Conservation (phyloP, 2,113 vertebrate genomes). For the sheep (Ovis aries) region DNA sequence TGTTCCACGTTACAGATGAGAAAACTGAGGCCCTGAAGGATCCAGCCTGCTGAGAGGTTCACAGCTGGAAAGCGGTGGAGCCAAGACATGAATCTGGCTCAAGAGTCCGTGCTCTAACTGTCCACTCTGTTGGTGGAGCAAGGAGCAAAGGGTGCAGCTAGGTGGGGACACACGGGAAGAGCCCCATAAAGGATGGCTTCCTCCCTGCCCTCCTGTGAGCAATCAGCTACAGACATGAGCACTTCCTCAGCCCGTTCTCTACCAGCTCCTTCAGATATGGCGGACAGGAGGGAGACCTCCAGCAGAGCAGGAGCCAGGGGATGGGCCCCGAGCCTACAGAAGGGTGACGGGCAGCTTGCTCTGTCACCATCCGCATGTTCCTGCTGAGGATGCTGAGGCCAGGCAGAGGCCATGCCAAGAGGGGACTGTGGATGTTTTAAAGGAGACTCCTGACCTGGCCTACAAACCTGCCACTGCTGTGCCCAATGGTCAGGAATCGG, state of each 20-base stretch:
- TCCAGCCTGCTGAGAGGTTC: neutral
- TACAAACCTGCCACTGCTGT: neutral
- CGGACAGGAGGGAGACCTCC: neutral
- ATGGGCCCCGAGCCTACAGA: neutral
- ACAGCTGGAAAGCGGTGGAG: neutral
- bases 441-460: neutral
- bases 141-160: accelerated
- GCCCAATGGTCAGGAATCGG: neutral
- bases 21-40: neutral
- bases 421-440: neutral
- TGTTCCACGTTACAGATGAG: neutral
- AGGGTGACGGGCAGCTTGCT: neutral
- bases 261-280: neutral
- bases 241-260: neutral
- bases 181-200: neutral
- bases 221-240: accelerated
- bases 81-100: neutral
- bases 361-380: neutral
- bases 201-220: neutral
- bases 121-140: neutral
- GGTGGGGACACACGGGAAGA: neutral
- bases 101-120: neutral
- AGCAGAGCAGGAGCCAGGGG: neutral
- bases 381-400: neutral
- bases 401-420: neutral